These are phyloP conservation scores for Mystacornis crossleyi DNA, from an alignment of 2,113 vertebrate genomes.

Conservation along the genomic window DNA sequence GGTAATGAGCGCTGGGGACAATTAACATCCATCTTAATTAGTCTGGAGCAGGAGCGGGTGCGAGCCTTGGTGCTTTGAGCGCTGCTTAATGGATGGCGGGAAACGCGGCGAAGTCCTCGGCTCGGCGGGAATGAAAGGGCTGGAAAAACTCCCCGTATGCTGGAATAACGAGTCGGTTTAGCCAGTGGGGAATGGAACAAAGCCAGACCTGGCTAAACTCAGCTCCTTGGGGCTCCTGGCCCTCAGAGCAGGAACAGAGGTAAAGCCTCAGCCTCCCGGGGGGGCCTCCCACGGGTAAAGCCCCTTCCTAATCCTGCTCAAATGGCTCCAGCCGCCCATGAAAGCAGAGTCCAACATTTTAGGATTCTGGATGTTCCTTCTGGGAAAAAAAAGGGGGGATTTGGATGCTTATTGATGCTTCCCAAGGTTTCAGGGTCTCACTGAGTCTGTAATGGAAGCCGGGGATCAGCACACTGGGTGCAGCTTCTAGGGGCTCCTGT, in stretches of 20 bases:
- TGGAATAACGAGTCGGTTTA: background rate
- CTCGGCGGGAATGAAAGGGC: background rate
- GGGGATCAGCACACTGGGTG: accelerated
- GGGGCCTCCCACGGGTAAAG: background rate
- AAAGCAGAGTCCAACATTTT: background rate
- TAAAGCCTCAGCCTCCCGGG: background rate
- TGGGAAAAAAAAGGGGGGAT: accelerated
- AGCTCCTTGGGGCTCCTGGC: background rate
- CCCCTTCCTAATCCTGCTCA: background rate
- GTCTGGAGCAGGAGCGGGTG: background rate
- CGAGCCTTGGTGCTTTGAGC: background rate
- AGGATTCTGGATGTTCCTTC: background rate
- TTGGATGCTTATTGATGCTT: background rate
- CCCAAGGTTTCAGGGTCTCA: background rate
- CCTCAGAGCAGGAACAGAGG: background rate
- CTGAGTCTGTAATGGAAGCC: accelerated
- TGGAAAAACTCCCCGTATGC: background rate
- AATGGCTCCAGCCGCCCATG: background rate
- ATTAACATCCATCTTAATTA: conserved; percentile 70
- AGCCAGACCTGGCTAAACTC: background rate
- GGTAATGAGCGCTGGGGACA: conserved; percentile 42
- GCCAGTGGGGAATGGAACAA: background rate
- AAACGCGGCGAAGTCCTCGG: background rate
- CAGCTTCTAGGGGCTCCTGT: background rate
- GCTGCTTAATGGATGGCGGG: background rate